Base-by-base conservation (phyloP, 1,140 invertebrate species). In the Colletes gigas region DNA sequence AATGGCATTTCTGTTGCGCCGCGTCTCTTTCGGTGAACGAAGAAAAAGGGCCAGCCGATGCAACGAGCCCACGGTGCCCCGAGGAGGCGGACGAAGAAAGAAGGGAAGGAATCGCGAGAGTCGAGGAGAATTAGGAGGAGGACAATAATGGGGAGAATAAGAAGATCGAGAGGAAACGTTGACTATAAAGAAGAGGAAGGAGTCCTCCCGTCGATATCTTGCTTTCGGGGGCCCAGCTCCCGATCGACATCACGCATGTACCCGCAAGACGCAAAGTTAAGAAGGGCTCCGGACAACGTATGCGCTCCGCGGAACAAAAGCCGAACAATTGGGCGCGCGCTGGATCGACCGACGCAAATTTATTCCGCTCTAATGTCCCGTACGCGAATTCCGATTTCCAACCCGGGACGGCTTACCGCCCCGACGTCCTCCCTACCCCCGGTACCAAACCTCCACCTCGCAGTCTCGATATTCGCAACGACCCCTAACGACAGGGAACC, bases 1-100 rank as follows among this genome's bases (percentile, higher is more conserved):
- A 83, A 71, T 85, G 78, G 84, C 73, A 84, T 55, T 85, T 84
- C 78, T 80, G 76, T 72, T 59, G 67, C 69, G 55, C 55, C 30
- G 9, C 70, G 54, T 60, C 57, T 66, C 57, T n/a, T 50, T 50
- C 15, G 57, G 0, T 39, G 4, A 21, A 14, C 19, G 71, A 50
- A 8, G 59, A 57, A 67, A 50, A 80, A 60, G 50, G 10, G 3
- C 54, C 47, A 76, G n/a, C 59, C 74, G 74, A 68, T 59, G 19
- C 19, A 68, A 76, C 52, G 8, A 39, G 30, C 30, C 30, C 30
- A 30, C 30, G 60, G 44, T 3, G 17, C 12, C 0, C 30, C n/a
- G 47, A 47, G 30, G 15, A n/a, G 55, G 57, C 44, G 52, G 41
- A 60, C 30, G 21, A n/a, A 60, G 41, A 44, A 77, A 66, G 44